These are phyloP conservation scores for Lethrus apterus DNA, from an alignment of 1,140 invertebrate genomes.

Conservation along the genomic window DNA sequence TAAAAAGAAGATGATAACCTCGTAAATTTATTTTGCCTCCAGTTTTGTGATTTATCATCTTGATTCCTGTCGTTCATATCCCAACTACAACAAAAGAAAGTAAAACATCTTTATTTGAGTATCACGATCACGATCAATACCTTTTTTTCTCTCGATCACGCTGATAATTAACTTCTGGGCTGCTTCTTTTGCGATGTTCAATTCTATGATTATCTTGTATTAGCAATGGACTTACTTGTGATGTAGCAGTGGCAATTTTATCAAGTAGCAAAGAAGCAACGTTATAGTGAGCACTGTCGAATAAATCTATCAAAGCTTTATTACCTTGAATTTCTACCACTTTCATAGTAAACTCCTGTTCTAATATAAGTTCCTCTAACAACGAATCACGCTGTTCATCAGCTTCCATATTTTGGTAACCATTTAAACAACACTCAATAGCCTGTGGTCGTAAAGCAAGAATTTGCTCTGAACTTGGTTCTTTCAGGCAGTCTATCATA, in stretches of 20 bases:
- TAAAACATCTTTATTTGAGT: background rate
- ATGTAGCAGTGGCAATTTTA: constrained; percentile 30
- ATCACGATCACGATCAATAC: background rate
- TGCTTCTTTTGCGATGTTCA: constrained; percentile 28
- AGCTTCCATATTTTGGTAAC: constrained; percentile 42
- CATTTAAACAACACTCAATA: constrained; percentile 61
- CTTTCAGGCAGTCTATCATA: constrained; percentile 47
- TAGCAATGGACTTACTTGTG: constrained; percentile 33
- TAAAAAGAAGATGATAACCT: too few species aligned
- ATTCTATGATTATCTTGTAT: constrained; percentile 34
- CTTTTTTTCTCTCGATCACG: constrained; percentile 1
- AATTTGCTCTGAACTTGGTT: constrained; percentile 57
- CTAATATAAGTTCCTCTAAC: constrained; percentile 44
- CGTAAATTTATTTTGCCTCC: constrained; percentile 6
- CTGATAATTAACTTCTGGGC: constrained; percentile 2
- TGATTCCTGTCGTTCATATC: constrained; percentile 9
- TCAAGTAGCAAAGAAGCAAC: constrained; percentile 36
- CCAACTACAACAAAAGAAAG: background rate
- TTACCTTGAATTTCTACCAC: constrained; percentile 46
- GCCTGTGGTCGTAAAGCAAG: constrained; percentile 60
- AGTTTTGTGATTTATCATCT: constrained; percentile 1
- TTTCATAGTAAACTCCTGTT: constrained; percentile 48
- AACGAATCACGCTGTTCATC: constrained; percentile 38
- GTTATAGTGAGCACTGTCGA: constrained; percentile 39
- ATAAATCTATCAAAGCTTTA: constrained; percentile 46